Evolutionary conservation across 2,797 vertebrate species (phyloP), one percentile per base, ranked within the genome.

Genomic region (Thaleichthys pacificus): DNA sequence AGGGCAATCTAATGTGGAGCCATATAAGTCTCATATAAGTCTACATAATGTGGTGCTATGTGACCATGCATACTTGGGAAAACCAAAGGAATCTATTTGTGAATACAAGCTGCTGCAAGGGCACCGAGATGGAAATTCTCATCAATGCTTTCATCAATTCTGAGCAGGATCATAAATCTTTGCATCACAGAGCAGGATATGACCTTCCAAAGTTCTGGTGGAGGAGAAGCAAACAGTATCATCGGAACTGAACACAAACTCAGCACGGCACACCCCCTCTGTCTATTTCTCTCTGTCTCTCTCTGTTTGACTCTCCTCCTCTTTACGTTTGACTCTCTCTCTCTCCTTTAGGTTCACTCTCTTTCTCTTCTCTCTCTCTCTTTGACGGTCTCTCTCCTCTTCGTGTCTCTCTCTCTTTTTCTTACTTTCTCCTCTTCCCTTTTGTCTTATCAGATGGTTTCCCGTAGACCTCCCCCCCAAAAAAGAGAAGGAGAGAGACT

Each of bases 191-290:
- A 42, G 56, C 54, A 30, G 49, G 32, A 64, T n/a, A 42, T 82
- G 76, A 84, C 80, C 74, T 84, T 83, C 77, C 47, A 77, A 79
- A 77, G 66, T 76, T 58, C 66, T 73, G 74, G 69, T 54, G 38
- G 56, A 32, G 5, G 15, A 68, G 17, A 65, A 47, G 35, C n/a
- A 19, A 28, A 30, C 26, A 54, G 24, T 32, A 15, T 54, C 64
- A 30, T 24, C 17, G 1, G 49, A 28, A 56, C n/a, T 19, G 26
- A 30, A 32, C 47, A 68, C 47, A n/a, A 49, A 9, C 19, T 30
- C 21, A n/a, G 14, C 49, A 54, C 49, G 49, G 51, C 2, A 12
- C 47, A 3, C 38, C n/a, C 38, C n/a, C 42, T 66, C 21, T 24
- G 3, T 32, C 21, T 19, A 14, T 3, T 21, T 24, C 22, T 49